Evolutionary conservation across 2,113 vertebrate genomes (phyloP).

Genomic region (Siniperca knerii): DNA sequence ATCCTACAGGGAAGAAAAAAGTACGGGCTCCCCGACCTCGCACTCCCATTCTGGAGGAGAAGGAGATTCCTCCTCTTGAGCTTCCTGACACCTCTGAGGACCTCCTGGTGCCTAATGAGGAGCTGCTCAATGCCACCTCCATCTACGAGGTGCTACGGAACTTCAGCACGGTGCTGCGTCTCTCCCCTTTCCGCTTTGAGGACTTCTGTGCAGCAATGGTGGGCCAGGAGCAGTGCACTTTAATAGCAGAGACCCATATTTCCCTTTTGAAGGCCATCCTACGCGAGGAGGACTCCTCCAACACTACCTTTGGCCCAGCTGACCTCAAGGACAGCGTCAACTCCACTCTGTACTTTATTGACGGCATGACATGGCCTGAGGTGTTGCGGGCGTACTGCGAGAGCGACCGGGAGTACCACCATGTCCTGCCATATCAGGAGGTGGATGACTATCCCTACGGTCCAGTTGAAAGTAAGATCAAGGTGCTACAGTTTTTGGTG

Average conservation of each 20-base stretch:
- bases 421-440: conserved; percentile 93
- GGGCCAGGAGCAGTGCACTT: conserved; percentile 96
- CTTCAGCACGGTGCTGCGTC: conserved; percentile 95
- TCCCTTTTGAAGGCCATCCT: conserved; percentile 95
- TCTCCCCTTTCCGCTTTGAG: conserved; percentile 98
- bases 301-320: conserved; percentile 97
- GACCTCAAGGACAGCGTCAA: conserved; percentile 99
- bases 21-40: conserved; percentile 89
- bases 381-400: conserved; percentile 97
- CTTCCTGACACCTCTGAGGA: conserved; percentile 96
- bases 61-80: conserved; percentile 92
- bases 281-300: conserved; percentile 97
- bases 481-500: conserved; percentile 97
- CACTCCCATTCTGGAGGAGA: conserved; percentile 95
- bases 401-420: conserved; percentile 95
- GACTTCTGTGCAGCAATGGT: conserved; percentile 97
- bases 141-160: conserved; percentile 97
- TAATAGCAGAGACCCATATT: conserved; percentile 96
- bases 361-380: conserved; percentile 99
- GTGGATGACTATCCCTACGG: conserved; percentile 96
- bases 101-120: conserved; percentile 93
- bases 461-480: conserved; percentile 94
- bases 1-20: conserved; percentile 88
- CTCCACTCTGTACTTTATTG: conserved; percentile 97
- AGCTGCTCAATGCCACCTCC: conserved; percentile 94